phyloP scores from a whole-genome alignment of 2,888 invertebrate species.

The Boloria euphrosyne region DNA sequence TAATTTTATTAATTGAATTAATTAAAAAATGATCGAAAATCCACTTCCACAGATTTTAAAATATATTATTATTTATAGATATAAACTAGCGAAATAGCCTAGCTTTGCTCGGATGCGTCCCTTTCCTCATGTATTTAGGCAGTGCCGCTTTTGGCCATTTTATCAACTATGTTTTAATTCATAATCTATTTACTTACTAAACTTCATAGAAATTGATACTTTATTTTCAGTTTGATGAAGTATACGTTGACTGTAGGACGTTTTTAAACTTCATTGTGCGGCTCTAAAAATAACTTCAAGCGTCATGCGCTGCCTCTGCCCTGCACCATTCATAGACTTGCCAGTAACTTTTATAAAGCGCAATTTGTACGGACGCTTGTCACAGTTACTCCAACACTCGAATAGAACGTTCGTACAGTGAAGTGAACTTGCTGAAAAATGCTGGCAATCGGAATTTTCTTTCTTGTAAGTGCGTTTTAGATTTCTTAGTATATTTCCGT shows the following conservation, averaged over 20 bases:
- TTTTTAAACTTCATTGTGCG: conserved; percentile 8
- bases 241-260: neutral
- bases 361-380: neutral
- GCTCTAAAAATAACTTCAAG: neutral
- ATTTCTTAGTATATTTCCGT: no score
- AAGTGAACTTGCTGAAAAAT: conserved; percentile 1
- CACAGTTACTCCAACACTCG: conserved; percentile 4
- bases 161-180: no score
- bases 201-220: neutral
- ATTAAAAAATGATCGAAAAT: no score
- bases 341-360: conserved; percentile 10
- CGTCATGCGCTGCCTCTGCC: conserved; percentile 12
- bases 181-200: no score
- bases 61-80: no score
- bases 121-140: no score
- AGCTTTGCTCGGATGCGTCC: no score
- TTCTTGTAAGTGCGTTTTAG: conserved; percentile 7
- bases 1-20: no score
- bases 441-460: conserved; percentile 10
- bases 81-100: no score
- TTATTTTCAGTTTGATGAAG: no score
- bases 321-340: conserved; percentile 12
- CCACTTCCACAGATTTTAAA: no score
- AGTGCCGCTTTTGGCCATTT: no score
- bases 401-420: conserved; percentile 3